phyloP scores from a whole-genome alignment of 1,140 invertebrate species.

The Gyrodactylus salaris region DNA sequence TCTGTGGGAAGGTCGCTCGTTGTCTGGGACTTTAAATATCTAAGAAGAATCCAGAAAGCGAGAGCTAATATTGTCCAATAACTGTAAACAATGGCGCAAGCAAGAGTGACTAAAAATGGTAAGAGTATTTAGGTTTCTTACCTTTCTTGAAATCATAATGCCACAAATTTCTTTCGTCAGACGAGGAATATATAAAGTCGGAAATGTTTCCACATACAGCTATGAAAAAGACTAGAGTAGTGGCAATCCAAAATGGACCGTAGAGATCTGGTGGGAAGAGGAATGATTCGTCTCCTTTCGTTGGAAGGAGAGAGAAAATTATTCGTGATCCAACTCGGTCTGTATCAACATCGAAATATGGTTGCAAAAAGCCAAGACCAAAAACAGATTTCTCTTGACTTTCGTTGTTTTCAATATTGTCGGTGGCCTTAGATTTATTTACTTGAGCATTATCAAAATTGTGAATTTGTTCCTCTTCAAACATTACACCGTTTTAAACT shows the following conservation, averaged over 20 bases:
- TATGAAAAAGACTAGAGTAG: constrained; percentile 60
- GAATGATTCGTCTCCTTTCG: background rate
- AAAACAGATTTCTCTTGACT: background rate
- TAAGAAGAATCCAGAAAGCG: background rate
- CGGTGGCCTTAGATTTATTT: constrained; percentile 25
- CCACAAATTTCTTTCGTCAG: constrained; percentile 32
- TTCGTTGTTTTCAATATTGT: background rate
- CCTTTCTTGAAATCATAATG: constrained; percentile 58
- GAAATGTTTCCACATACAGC: constrained; percentile 69
- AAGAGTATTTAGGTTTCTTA: constrained; percentile 10
- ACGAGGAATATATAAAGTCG: constrained; percentile 38
- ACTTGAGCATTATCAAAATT: background rate
- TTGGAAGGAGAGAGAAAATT: background rate
- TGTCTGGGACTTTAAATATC: background rate
- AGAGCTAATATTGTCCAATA: background rate
- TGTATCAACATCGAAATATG: background rate
- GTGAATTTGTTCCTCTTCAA: background rate
- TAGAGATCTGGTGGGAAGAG: constrained; percentile 44
- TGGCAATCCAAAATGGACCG: constrained; percentile 80
- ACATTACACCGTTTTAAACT: background rate
- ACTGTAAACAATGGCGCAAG: background rate
- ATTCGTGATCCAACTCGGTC: background rate
- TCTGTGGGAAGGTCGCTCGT: background rate
- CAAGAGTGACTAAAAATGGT: background rate
- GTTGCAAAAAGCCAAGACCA: background rate